Evolutionary conservation across 2,113 vertebrate genomes (phyloP).

Genomic region (Beaufortia kweichowensis): DNA sequence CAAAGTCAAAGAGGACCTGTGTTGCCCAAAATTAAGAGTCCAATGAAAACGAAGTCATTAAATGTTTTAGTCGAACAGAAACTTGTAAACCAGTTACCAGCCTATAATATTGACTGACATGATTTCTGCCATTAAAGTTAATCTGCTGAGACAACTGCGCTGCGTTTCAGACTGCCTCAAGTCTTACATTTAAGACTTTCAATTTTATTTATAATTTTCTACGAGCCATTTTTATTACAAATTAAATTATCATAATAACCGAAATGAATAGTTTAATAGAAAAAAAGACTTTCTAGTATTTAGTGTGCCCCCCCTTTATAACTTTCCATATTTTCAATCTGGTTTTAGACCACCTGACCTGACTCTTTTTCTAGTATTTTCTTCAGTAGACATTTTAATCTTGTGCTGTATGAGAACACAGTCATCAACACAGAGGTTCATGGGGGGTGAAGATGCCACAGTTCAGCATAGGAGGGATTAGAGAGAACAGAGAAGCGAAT

Average conservation of each 20-base stretch:
- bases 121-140: not conserved
- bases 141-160: too few relatives aligned
- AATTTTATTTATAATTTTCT: too few relatives aligned
- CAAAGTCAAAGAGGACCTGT: constrained; percentile 26
- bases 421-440: not conserved
- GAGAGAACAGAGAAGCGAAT: constrained; percentile 4
- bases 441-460: not conserved
- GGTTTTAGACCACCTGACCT: not conserved
- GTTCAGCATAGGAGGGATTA: constrained; percentile 43
- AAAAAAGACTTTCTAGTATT: too few relatives aligned
- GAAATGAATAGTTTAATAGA: too few relatives aligned
- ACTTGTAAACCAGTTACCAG: not conserved
- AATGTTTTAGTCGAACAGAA: constrained; percentile 5
- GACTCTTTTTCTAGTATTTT: not conserved
- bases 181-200: not conserved
- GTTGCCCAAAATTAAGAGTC: constrained; percentile 11
- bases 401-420: constrained; percentile 18
- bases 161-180: not conserved
- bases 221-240: too few relatives aligned
- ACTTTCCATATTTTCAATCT: not conserved
- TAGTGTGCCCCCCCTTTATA: too few relatives aligned
- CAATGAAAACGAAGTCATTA: not conserved
- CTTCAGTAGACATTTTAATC: not conserved
- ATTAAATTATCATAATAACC: too few relatives aligned
- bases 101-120: not conserved